Conservation (phyloP, 2,113 vertebrate species). For the Coracopsis vasa region DNA sequence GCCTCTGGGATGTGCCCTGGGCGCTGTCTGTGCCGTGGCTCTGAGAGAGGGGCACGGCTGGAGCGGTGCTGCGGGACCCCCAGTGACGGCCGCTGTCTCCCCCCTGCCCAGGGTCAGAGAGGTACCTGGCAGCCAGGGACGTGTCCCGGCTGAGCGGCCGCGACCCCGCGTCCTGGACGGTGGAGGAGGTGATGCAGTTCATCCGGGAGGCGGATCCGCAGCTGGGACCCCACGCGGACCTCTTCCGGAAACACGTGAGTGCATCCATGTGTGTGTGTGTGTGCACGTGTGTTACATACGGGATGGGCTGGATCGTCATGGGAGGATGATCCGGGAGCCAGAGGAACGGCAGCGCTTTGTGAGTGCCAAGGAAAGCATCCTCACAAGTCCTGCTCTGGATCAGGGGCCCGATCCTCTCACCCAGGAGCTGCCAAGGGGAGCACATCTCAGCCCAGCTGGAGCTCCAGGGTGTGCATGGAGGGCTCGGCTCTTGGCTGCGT, state of each 20-base stretch:
- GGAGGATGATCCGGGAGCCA: not conserved
- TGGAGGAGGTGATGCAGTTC: constrained; percentile 97
- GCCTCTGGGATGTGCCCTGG: fast-evolving
- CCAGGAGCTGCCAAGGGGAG: fast-evolving
- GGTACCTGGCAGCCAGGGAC: constrained; percentile 76
- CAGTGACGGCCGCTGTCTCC: not conserved
- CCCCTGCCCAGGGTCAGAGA: constrained; percentile 72
- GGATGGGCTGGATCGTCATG: not conserved
- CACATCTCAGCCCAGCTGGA: not conserved
- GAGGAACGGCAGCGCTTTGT: fast-evolving
- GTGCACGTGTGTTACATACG: fast-evolving
- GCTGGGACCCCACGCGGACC: constrained; percentile 92
- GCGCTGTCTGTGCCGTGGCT: not conserved
- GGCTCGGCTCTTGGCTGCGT: not conserved
- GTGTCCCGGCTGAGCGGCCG: constrained; percentile 73
- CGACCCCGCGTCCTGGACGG: constrained; percentile 90
- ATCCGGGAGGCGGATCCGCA: constrained; percentile 91
- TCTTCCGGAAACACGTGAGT: constrained; percentile 95
- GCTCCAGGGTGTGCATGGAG: fast-evolving
- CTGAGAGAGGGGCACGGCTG: not conserved
- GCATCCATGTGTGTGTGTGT: fast-evolving
- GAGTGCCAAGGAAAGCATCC: not conserved
- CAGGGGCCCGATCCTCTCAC: not conserved
- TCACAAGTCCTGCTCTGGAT: not conserved
- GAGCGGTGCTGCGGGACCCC: fast-evolving